Evolutionary conservation across 2,797 vertebrate species (phyloP), one percentile per base, ranked within the genome.

Genomic region (Poeciliopsis presidionis): DNA sequence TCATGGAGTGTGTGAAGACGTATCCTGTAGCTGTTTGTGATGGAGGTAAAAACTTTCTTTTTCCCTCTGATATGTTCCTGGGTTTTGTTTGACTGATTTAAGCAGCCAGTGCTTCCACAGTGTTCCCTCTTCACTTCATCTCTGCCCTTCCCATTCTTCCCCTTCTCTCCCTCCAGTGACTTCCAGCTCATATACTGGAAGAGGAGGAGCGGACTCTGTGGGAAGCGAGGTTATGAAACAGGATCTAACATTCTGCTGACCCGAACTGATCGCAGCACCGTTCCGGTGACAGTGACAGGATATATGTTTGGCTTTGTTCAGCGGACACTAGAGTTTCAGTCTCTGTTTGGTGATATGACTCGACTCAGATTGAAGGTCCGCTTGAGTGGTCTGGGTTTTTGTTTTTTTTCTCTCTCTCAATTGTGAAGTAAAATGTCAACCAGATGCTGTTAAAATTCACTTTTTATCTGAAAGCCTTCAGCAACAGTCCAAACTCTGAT

Each of bases 171-270:
- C 7, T 45, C 53, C 33, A 3, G 81, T 73, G 51, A 75, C 81
- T 90, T 77, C 77, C 78, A 28, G 86, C 79, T 86, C 85, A 83
- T 77, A 87, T 85, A 78, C 85, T 87, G 86, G 88, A 90, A 87
- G 80, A 90, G 88, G 87, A 84, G 86, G 84, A 87, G 84, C 78
- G 41, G 61, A 83, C 78, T 84, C 87, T 93, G 89, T 85, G 87
- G 92, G 92, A 94, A 92, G 85, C 82, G 80, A 89, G 89, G 87
- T 91, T 92, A 87, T 85, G 82, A 90, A 93, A 90, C 75, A 39
- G 61, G 70, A 85, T 85, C 73, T 45, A 59, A 79, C 88, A 88
- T 86, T 90, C 82, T 80, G 67, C 63, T 91, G 82, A 93, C 89
- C 80, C 45, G 45, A 20, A 61, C 73, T n/a, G 39, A 72, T 87